These are phyloP conservation scores for Hydra vulgaris DNA, from an alignment of 30 jellyfish, hydroid and myxozoan species.

Conservation along the genomic window DNA sequence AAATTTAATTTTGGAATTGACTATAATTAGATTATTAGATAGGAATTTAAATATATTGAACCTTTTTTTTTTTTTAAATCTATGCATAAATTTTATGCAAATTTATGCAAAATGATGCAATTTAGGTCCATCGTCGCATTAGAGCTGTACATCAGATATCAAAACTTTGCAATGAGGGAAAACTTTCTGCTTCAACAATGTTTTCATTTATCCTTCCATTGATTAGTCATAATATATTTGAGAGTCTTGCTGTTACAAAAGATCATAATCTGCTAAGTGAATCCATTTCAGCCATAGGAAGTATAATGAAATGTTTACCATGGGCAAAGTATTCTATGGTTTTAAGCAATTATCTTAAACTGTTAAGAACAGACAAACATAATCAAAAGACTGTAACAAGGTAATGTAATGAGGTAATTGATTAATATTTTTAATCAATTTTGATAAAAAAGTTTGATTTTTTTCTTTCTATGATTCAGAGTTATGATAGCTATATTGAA, in stretches of 20 bases:
- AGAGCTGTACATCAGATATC: conserved; percentile 64
- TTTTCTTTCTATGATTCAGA: conserved; percentile 19
- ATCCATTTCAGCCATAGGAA: conserved; percentile 54
- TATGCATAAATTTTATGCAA: too few species aligned
- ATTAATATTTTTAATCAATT: neutral
- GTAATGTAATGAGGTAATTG: conserved; percentile 15
- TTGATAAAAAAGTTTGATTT: neutral
- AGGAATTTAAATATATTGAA: neutral
- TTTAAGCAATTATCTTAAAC: conserved; percentile 42
- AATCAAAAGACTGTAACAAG: conserved; percentile 57
- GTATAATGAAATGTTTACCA: conserved; percentile 39
- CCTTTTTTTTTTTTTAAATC: too few species aligned
- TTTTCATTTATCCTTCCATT: conserved; percentile 57
- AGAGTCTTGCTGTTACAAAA: conserved; percentile 35
- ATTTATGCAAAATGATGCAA: too few species aligned
- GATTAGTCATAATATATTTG: conserved; percentile 65
- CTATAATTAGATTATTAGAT: too few species aligned
- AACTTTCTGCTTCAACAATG: conserved; percentile 37
- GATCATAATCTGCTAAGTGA: conserved; percentile 85
- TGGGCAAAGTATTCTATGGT: conserved; percentile 81
- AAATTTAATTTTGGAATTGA: neutral
- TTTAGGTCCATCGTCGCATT: conserved; percentile 82
- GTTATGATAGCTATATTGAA: conserved; percentile 56
- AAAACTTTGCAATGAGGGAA: conserved; percentile 34
- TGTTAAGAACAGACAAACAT: conserved; percentile 45